Percentiles rank a stretch among this genome's conserved stretches.
Conservation (phyloP, 1,140 invertebrate genomes). For the Ruditapes philippinarum region DNA sequence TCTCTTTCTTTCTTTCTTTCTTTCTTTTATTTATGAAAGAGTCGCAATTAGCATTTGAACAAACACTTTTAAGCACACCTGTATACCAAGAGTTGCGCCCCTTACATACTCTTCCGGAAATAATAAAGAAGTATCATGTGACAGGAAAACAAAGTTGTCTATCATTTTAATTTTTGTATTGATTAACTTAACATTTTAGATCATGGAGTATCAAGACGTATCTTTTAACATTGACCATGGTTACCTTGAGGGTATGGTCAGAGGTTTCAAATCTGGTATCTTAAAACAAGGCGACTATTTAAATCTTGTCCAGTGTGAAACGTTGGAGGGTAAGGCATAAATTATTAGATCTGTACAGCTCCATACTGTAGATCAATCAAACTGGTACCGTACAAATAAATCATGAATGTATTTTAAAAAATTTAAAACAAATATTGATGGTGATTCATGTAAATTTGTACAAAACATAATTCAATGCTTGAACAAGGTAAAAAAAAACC, state of each 20-base stretch:
- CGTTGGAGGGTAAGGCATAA: slow-evolving; percentile 95
- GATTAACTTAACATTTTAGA: neutral
- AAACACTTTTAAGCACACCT: too few relatives aligned
- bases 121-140: slow-evolving; percentile 65
- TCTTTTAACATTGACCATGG: slow-evolving; percentile 98
- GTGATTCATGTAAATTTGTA: too few relatives aligned
- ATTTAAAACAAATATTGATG: too few relatives aligned
- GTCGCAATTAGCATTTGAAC: too few relatives aligned
- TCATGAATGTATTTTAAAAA: too few relatives aligned
- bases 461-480: too few relatives aligned
- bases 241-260: slow-evolving; percentile 98
- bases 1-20: too few relatives aligned
- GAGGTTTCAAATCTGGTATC: slow-evolving; percentile 99
- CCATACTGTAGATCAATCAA: too few relatives aligned
- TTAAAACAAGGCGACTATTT: slow-evolving; percentile 98
- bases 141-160: slow-evolving; percentile 54
- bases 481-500: too few relatives aligned
- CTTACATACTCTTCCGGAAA: slow-evolving; percentile 67
- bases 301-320: slow-evolving; percentile 99
- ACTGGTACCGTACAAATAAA: too few relatives aligned
- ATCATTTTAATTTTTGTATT: neutral
- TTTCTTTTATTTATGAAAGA: too few relatives aligned
- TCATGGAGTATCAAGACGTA: slow-evolving; percentile 73
- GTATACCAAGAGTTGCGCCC: slow-evolving; percentile 22
- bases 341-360: too few relatives aligned